These are phyloP conservation scores for Rutpela maculata DNA, from an alignment of 2,888 invertebrate species.

Conservation along the genomic window DNA sequence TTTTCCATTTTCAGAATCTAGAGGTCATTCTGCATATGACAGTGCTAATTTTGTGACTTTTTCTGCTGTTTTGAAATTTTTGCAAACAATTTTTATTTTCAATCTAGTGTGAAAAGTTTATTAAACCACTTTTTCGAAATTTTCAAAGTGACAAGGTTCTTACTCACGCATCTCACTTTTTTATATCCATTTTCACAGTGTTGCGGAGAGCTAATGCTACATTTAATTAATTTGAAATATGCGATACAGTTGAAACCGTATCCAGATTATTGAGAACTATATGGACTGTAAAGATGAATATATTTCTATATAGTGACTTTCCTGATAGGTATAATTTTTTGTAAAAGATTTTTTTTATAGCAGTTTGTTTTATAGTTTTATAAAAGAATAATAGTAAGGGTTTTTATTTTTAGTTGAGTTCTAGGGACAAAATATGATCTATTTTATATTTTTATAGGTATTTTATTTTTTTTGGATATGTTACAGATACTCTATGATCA, in stretches of 20 bases:
- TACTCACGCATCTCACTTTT: not conserved
- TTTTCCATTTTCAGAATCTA: too few species aligned
- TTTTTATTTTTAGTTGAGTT: slow-evolving; percentile 46
- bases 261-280: slow-evolving; percentile 38
- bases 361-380: slow-evolving; percentile 61
- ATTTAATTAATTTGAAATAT: slow-evolving; percentile 15
- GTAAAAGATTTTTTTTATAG: slow-evolving; percentile 59
- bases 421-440: slow-evolving; percentile 36
- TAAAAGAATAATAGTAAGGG: slow-evolving; percentile 47
- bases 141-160: not conserved
- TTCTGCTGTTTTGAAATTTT: too few species aligned
- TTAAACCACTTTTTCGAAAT: too few species aligned
- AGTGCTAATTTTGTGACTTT: too few species aligned
- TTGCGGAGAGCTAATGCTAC: not conserved
- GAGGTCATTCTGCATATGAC: too few species aligned
- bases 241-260: slow-evolving; percentile 24
- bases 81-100: too few species aligned
- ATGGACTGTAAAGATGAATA: slow-evolving; percentile 51
- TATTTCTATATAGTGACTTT: slow-evolving; percentile 47
- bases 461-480: slow-evolving; percentile 25
- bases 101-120: too few species aligned
- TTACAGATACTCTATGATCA: slow-evolving; percentile 34
- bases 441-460: slow-evolving; percentile 51
- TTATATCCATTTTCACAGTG: slow-evolving; percentile 32
- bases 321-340: slow-evolving; percentile 55